phyloP scores from a whole-genome alignment of 2,113 vertebrate species.

The Tricholaema leucomelas region DNA sequence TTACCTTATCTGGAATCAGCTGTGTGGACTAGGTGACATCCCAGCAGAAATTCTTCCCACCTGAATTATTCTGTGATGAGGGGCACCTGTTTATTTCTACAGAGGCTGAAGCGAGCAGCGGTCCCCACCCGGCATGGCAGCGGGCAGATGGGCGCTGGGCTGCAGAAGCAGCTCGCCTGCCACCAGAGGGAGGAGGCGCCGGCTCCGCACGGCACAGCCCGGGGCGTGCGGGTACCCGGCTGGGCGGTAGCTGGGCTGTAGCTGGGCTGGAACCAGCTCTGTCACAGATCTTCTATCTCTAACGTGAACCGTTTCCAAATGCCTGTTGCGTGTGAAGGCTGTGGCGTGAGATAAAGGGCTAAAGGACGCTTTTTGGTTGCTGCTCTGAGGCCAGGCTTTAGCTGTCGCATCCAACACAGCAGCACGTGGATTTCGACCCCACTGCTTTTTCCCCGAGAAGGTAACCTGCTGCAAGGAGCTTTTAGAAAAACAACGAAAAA shows the following conservation, averaged over 20 bases:
- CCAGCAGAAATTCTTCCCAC: background rate
- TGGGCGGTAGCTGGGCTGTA: background rate
- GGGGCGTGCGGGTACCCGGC: rapidly evolving
- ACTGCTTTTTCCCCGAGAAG: background rate
- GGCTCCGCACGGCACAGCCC: background rate
- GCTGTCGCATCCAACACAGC: background rate
- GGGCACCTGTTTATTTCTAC: background rate
- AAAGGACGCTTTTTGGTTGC: background rate
- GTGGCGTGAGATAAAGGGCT: rapidly evolving
- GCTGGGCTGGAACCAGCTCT: background rate
- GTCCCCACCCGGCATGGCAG: rapidly evolving
- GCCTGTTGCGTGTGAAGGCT: background rate
- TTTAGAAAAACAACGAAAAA: background rate
- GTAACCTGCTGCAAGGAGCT: slow-evolving; percentile 14
- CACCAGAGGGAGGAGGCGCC: slow-evolving; percentile 24
- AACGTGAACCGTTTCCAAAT: background rate
- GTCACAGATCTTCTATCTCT: rapidly evolving
- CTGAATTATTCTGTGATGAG: background rate
- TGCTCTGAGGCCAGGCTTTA: background rate
- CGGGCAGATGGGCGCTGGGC: rapidly evolving
- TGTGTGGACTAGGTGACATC: background rate
- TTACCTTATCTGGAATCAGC: background rate
- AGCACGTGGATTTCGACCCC: background rate
- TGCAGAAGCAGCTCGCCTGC: background rate
- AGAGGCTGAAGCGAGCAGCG: rapidly evolving